These are phyloP conservation scores for Cyprinodon tularosa DNA, from an alignment of 2,113 vertebrate genomes.

Conservation along the genomic window DNA sequence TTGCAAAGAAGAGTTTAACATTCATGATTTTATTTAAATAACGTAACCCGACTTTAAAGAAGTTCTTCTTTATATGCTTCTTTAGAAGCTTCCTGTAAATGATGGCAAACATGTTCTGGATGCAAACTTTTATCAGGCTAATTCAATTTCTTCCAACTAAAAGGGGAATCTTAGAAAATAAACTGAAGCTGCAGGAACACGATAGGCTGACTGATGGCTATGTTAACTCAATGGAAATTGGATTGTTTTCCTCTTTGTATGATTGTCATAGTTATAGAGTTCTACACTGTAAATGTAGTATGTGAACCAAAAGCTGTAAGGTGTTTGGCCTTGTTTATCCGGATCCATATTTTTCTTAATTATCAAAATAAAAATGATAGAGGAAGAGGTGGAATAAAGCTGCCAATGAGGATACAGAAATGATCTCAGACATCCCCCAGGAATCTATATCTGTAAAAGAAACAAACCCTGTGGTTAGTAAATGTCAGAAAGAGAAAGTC, in stretches of 20 bases:
- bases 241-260: too few relatives aligned
- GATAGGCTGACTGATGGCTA: not conserved
- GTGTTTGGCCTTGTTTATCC: not conserved
- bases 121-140: too few relatives aligned
- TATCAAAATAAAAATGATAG: not conserved
- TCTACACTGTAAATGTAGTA: not conserved
- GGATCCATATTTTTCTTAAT: not conserved
- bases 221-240: too few relatives aligned
- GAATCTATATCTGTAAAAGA: not conserved
- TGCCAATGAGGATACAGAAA: too few relatives aligned
- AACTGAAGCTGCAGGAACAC: not conserved
- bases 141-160: not conserved
- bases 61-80: not conserved
- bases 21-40: not conserved
- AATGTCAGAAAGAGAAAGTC: conserved; percentile 4
- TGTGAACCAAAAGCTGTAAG: not conserved
- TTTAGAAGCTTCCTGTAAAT: not conserved
- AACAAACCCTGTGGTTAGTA: not conserved
- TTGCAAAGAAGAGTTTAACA: too few relatives aligned
- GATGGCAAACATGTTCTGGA: too few relatives aligned
- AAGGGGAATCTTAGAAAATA: not conserved
- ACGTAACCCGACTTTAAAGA: not conserved
- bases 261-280: not conserved
- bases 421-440: not conserved
- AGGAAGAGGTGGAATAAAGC: too few relatives aligned